A percentile compares a stretch with the other conserved stretches of the same genome.
Conservation (phyloP, 2,888 invertebrate genomes). For the Syrphus vitripennis region DNA sequence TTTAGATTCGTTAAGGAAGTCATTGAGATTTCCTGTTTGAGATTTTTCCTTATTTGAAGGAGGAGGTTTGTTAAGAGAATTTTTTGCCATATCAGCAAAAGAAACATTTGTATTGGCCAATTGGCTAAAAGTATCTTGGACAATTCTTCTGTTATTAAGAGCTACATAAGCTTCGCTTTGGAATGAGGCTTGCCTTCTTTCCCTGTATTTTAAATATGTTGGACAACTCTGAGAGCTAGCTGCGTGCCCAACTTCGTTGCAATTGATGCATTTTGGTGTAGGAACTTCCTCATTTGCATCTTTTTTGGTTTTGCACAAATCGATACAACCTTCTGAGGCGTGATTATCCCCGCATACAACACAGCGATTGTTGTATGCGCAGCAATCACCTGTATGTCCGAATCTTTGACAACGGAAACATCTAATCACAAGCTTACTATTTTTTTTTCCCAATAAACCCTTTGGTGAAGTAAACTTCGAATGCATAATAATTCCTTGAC, state of each 20-base stretch:
- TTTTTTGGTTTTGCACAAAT: background rate
- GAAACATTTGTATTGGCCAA: background rate
- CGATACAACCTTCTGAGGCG: background rate
- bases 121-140: background rate
- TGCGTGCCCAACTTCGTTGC: background rate
- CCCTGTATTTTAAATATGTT: background rate
- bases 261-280: background rate
- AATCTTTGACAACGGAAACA: no score
- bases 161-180: background rate
- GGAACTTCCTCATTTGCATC: background rate
- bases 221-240: background rate
- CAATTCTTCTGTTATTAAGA: background rate
- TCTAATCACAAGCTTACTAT: background rate
- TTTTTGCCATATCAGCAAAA: background rate
- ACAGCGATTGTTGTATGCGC: conserved; percentile 7
- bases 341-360: background rate
- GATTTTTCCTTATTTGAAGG: background rate
- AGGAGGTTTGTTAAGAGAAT: background rate
- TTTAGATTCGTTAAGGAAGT: background rate
- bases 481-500: background rate
- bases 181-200: background rate
- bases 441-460: conserved; percentile 13
- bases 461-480: background rate
- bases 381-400: no score
- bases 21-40: background rate